Evolutionary conservation across 2,888 invertebrate species (phyloP).

Genomic region (Masnerella sp.): DNA sequence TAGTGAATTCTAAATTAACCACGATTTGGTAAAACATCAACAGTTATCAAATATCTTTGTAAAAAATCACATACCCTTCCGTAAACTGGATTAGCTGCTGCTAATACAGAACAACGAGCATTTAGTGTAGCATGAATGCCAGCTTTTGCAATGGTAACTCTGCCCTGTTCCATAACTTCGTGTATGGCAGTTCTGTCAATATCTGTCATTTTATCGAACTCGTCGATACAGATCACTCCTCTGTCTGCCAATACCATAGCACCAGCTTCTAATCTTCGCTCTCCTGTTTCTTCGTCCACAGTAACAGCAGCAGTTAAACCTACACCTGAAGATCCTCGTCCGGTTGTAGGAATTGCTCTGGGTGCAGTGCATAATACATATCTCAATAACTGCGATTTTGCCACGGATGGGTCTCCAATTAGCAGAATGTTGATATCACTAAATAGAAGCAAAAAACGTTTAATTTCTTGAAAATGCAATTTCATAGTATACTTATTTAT

Average conservation of each 20-base stretch:
- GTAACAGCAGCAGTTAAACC: conserved; percentile 99
- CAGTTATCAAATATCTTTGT: too few relatives aligned
- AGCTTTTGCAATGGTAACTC: conserved; percentile 98
- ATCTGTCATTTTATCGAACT: conserved; percentile 99
- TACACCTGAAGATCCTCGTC: conserved; percentile 98
- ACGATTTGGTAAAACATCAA: too few relatives aligned
- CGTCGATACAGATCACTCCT: conserved; percentile 97
- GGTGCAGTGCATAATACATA: conserved; percentile 97
- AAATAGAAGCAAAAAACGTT: conserved; percentile 12
- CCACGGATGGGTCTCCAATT: conserved; percentile 99
- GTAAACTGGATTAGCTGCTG: conserved; percentile 99
- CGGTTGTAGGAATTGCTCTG: conserved; percentile 97
- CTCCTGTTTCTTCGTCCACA: conserved; percentile 95
- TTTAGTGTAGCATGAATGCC: conserved; percentile 99
- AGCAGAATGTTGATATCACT: conserved; percentile 92
- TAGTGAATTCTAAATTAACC: too few relatives aligned
- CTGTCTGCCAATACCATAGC: conserved; percentile 99
- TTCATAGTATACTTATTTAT: too few relatives aligned
- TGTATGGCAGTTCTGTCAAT: conserved; percentile 99
- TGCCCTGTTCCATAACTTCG: conserved; percentile 99
- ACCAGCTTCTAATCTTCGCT: conserved; percentile 94
- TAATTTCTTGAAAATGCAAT: neutral
- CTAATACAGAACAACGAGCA: conserved; percentile 97
- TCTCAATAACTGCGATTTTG: conserved; percentile 96
- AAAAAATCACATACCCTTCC: conserved; percentile 88